Base-by-base conservation (phyloP, 1,140 invertebrate species). In the Micrasema minimum region DNA sequence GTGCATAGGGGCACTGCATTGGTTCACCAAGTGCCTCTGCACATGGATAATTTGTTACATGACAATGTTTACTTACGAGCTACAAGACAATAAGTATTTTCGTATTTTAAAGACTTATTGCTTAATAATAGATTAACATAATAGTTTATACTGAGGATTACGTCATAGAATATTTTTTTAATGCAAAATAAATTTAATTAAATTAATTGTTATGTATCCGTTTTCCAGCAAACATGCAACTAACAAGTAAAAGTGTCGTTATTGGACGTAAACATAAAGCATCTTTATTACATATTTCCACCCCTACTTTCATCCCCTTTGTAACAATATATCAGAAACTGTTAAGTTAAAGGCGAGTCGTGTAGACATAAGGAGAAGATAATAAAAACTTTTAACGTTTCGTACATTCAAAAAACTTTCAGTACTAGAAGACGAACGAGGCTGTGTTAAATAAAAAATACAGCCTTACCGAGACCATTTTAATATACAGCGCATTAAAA, bases 361-460 rank as follows among this genome's bases (percentile, higher is more conserved):
- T 62, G 43, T 62, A n/a, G n/a, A n/a, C n/a, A 62, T 45, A 62
- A 62, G 43, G 59, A 62, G 10, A n/a, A 62, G 43, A 62, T 62
- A 62, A 46, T 62, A 62, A 62, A 59, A 59, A 59, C 31, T 59
- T 59, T 59, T 59, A 59, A 59, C 55, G 55, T 59, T 59, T 4
- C 26, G 26, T 31, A 59, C 35, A 59, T 59, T 38, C 55, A 59
- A 59, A 62, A 62, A 62, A 46, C 18, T 62, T 62, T 46, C 14
- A 11, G 38, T 45, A 62, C 45, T 62, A 62, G 45, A 62, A 62
- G 59, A 41, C 59, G 59, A 62, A 20, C 59, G 59, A 23, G 41
- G 43, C 59, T 22, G 59, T 38, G 55, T 59, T 59, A 59, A 59
- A 31, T 59, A 59, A 59, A 59, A 59, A 59, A 59, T 59, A 59